Evolutionary conservation across 2,797 vertebrate genomes (phyloP), one percentile per base, ranked within the genome.

Genomic region (Rhadinocentrus ornatus): DNA sequence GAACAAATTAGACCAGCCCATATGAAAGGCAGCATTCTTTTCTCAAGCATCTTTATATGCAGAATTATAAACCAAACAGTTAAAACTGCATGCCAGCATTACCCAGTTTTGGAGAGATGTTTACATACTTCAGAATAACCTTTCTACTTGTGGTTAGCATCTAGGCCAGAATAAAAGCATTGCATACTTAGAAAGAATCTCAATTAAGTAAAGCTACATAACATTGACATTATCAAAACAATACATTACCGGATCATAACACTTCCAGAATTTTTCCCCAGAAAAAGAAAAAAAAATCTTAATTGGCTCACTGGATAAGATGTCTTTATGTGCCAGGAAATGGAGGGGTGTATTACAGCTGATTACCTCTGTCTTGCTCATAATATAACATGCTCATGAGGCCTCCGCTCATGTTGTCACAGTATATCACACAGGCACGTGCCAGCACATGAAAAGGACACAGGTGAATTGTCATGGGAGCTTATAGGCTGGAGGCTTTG

Each of bases 391-490:
- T 65, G 52, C 65, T 73, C 66, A 63, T n/a, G 52, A 73, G 62
- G 66, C 66, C 76, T 73, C 34, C 3, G 9, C 73, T 67, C 54
- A 62, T 82, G 79, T 67, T 41, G 68, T 85, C 85, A 81, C 61
- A 60, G 56, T 82, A 82, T 77, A 84, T 88, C 82, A 86, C 73
- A 76, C 67, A 84, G 58, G 86, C 80, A 78, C 75, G 77, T 12
- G 0, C 59, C 72, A 50, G 73, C 75, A 70, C 79, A 77, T 88
- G 76, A 85, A 89, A 88, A 86, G 79, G 88, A 89, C 82, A 90
- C 80, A 88, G 89, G 88, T 91, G 86, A 72, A 91, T 85, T 85
- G 83, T 88, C 81, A 70, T 16, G 80, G 87, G 89, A 88, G 81
- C 81, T 69, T 75, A 69, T 64, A 85, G 80, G 72, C 81, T 80